Conservation (phyloP, 2,888 invertebrate genomes). For the Lochmaea crataegi region DNA sequence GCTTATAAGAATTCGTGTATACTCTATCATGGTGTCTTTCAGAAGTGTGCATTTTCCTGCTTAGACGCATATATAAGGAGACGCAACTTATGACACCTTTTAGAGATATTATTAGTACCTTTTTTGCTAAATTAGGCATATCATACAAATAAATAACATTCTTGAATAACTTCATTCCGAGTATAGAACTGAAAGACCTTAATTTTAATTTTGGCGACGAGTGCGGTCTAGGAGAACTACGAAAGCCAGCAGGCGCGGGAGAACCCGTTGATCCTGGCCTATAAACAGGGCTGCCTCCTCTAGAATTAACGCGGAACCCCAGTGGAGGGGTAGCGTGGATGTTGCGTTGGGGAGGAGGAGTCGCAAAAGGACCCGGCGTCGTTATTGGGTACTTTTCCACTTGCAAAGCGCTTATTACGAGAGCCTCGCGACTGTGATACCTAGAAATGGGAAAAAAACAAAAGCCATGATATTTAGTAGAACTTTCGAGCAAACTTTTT, state of each 20-base stretch:
- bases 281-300: slow-evolving; percentile 69
- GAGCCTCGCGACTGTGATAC: slow-evolving; percentile 92
- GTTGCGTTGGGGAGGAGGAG: slow-evolving; percentile 76
- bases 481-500: slow-evolving; percentile 15
- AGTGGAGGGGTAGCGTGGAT: slow-evolving; percentile 77
- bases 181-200: slow-evolving; percentile 71
- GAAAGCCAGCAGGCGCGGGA: slow-evolving; percentile 68
- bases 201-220: slow-evolving; percentile 93
- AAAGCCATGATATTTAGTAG: slow-evolving; percentile 39
- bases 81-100: too few relatives aligned
- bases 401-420: slow-evolving; percentile 92
- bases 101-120: too few relatives aligned
- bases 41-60: too few relatives aligned
- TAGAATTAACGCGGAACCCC: slow-evolving; percentile 62
- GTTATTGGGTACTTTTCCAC: slow-evolving; percentile 92
- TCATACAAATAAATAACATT: slow-evolving; percentile 19
- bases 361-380: slow-evolving; percentile 84
- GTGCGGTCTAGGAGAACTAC: slow-evolving; percentile 74
- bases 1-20: too few relatives aligned
- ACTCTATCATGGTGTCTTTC: too few relatives aligned
- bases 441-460: slow-evolving; percentile 67
- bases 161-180: slow-evolving; percentile 25
- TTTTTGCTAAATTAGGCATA: too few relatives aligned
- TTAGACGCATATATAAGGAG: too few relatives aligned
- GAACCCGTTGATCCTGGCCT: slow-evolving; percentile 73